Evolutionary conservation across 2,797 vertebrate genomes (phyloP).

Genomic region (Anguilla megastoma): DNA sequence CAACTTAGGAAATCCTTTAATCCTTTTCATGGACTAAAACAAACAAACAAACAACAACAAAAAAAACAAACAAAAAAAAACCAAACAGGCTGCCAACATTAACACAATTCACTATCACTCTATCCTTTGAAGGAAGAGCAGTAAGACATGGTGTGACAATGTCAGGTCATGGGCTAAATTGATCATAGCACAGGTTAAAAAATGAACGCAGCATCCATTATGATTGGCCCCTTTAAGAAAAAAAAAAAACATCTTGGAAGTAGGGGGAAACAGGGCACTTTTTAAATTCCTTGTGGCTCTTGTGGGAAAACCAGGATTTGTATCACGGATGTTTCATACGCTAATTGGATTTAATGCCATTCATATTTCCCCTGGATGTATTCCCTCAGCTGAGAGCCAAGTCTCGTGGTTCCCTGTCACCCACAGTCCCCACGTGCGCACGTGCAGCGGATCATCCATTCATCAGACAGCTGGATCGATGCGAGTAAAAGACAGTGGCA

Average conservation of each 20-base stretch:
- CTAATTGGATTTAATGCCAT: constrained; percentile 11
- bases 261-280: neutral
- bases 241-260: neutral
- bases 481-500: neutral
- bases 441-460: neutral
- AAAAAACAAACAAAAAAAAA: neutral
- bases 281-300: neutral
- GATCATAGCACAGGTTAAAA: neutral
- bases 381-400: neutral
- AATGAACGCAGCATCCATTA: neutral
- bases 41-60: neutral
- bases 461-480: neutral
- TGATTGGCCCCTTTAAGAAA: neutral
- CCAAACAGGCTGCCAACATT: neutral
- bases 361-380: neutral
- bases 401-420: neutral
- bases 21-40: neutral
- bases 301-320: neutral
- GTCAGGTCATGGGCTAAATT: neutral
- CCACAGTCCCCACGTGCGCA: neutral
- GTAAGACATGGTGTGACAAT: neutral
- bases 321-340: neutral
- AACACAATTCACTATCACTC: no score
- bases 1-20: neutral
- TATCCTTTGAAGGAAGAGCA: neutral